A percentile compares a stretch with the other conserved stretches of the same genome.
These are phyloP conservation scores for Ochropacha duplaris DNA, from an alignment of 2,888 invertebrate genomes.

Conservation along the genomic window DNA sequence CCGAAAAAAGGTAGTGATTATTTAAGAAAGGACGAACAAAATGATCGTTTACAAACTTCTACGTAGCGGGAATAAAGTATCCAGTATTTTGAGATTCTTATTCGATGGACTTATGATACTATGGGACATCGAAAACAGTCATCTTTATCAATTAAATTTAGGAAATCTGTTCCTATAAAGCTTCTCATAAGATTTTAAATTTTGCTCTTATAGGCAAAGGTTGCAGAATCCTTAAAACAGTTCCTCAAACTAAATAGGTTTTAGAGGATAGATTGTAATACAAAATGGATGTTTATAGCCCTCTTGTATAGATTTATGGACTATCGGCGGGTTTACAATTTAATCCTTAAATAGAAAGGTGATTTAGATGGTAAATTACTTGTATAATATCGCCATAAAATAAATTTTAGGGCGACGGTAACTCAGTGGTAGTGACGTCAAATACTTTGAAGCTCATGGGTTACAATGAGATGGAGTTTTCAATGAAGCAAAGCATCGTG, in stretches of 20 bases:
- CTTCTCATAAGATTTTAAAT: no score
- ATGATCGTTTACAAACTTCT: background rate
- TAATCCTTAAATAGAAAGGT: constrained; percentile 6
- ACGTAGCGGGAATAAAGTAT: background rate
- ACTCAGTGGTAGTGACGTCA: no score
- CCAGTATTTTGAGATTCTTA: background rate
- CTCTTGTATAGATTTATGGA: constrained; percentile 28
- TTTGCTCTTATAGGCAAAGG: no score
- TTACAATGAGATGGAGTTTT: no score
- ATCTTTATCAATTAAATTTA: no score
- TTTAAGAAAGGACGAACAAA: constrained; percentile 5
- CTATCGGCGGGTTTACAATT: constrained; percentile 17
- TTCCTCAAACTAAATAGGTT: constrained; percentile 8
- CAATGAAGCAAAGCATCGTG: no score
- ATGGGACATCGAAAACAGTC: no score
- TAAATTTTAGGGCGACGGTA: no score
- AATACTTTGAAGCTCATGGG: no score
- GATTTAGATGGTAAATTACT: constrained; percentile 16
- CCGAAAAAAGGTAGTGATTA: constrained; percentile 3
- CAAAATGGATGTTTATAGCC: constrained; percentile 31
- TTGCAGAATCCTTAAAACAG: constrained; percentile 12
- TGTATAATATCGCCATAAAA: no score
- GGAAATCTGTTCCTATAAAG: no score
- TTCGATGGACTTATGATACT: no score
- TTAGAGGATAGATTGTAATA: constrained; percentile 26